These are phyloP conservation scores for Peromyscus melanophrys DNA, from an alignment of 2,797 vertebrate species.

Conservation along the genomic window DNA sequence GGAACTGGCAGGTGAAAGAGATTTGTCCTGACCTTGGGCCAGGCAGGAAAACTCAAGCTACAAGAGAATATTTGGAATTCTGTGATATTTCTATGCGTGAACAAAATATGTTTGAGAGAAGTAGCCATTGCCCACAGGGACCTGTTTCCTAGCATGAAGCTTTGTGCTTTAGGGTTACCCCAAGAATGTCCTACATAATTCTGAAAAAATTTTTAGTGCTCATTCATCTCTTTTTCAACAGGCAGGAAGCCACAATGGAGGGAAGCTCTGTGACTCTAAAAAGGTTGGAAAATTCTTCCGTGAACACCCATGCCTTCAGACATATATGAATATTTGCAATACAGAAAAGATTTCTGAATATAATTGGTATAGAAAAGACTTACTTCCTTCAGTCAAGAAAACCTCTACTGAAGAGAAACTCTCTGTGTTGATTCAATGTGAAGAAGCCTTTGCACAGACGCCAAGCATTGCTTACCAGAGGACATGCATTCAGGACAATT, in stretches of 20 bases:
- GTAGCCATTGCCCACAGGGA: neutral
- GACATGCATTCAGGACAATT: neutral
- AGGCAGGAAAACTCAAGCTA: too few relatives aligned
- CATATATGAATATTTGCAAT: conserved; percentile 62
- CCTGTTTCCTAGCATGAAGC: neutral
- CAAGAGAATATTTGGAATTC: neutral
- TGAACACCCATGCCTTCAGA: conserved; percentile 69
- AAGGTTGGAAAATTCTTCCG: conserved; percentile 69
- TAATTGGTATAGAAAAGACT: neutral
- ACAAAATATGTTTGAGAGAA: neutral
- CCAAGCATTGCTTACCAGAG: neutral
- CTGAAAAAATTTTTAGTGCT: conserved; percentile 39
- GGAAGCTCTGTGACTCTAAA: conserved; percentile 51
- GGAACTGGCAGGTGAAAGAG: too few relatives aligned
- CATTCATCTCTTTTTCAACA: conserved; percentile 64
- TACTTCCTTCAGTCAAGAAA: neutral
- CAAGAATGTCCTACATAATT: neutral
- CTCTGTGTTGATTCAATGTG: conserved; percentile 1
- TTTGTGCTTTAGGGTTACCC: neutral
- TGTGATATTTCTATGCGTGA: neutral
- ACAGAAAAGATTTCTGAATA: neutral
- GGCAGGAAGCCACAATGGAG: conserved; percentile 40
- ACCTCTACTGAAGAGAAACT: conserved; percentile 26
- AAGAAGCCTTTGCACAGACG: neutral
- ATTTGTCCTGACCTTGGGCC: too few relatives aligned